Conservation (phyloP, 2,888 invertebrate species). For the Operophtera brumata region DNA sequence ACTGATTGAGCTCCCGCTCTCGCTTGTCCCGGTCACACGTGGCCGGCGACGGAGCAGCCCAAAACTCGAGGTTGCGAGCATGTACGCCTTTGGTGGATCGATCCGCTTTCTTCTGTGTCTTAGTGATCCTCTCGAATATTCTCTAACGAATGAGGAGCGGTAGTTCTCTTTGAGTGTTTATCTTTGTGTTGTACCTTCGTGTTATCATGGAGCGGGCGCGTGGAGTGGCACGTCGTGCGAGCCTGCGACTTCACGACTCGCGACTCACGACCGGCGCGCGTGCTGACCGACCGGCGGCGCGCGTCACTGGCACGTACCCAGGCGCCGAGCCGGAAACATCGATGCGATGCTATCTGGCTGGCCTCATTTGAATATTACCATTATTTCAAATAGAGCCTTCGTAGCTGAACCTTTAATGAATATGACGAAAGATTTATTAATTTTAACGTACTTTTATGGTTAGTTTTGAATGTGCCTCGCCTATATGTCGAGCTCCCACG, state of each 20-base stretch:
- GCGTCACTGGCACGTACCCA: background rate
- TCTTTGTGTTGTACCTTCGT: conserved; percentile 23
- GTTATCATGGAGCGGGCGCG: conserved; percentile 9
- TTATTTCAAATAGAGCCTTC: conserved; percentile 28
- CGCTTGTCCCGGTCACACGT: conserved; percentile 46
- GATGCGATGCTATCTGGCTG: conserved; percentile 24
- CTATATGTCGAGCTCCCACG: no score
- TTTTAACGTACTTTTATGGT: conserved; percentile 14
- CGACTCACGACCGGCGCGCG: background rate
- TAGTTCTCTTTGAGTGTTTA: conserved; percentile 21
- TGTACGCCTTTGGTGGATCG: conserved; percentile 51
- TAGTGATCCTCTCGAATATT: conserved; percentile 40
- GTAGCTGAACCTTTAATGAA: conserved; percentile 21
- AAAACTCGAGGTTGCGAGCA: conserved; percentile 79
- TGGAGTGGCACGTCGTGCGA: background rate
- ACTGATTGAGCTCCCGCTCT: conserved; percentile 72
- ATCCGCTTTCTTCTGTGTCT: conserved; percentile 47
- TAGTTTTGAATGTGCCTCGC: no score
- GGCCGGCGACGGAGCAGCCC: conserved; percentile 68
- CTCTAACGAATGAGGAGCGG: conserved; percentile 27
- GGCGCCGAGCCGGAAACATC: conserved; percentile 1
- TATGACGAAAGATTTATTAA: conserved; percentile 10
- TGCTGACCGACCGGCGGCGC: conserved; percentile 13
- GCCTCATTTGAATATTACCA: conserved; percentile 26
- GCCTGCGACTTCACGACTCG: background rate